Evolutionary conservation across 2,888 invertebrate species (phyloP).

Genomic region (Abrostola triplasia): DNA sequence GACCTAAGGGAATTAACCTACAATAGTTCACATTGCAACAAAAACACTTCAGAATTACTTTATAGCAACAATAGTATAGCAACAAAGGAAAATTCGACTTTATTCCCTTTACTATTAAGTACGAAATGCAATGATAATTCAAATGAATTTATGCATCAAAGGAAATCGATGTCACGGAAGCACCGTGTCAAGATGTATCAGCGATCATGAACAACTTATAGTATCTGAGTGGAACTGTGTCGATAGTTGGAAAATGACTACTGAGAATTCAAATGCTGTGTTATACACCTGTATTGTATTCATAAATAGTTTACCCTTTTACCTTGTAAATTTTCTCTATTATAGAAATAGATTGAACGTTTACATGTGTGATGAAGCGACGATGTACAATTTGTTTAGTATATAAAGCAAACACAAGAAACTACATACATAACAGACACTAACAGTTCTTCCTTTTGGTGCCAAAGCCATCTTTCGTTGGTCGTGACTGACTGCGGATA

Average conservation of each 20-base stretch:
- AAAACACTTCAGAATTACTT: constrained; percentile 51
- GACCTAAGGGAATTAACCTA: constrained; percentile 54
- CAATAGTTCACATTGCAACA: constrained; percentile 52
- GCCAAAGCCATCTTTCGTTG: neutral
- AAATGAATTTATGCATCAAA: constrained; percentile 44
- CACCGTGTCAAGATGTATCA: constrained; percentile 43
- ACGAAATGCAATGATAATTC: constrained; percentile 14
- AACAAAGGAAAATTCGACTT: constrained; percentile 18
- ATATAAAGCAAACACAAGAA: too few relatives aligned
- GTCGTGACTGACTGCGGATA: constrained; percentile 15
- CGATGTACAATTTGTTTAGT: too few relatives aligned
- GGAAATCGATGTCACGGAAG: constrained; percentile 54
- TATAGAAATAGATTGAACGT: too few relatives aligned
- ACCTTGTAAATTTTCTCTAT: too few relatives aligned
- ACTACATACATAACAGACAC: neutral
- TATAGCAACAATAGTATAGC: constrained; percentile 34
- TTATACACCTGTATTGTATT: neutral
- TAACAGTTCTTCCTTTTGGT: neutral
- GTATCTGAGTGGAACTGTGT: constrained; percentile 27
- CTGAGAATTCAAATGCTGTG: constrained; percentile 10
- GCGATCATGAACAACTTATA: constrained; percentile 43
- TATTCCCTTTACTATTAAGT: neutral
- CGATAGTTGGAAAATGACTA: constrained; percentile 39
- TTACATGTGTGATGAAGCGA: too few relatives aligned
- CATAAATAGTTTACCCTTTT: neutral